Base-by-base conservation (phyloP, 2,888 invertebrate genomes). In the Lordiphosa andalusiaca region DNA sequence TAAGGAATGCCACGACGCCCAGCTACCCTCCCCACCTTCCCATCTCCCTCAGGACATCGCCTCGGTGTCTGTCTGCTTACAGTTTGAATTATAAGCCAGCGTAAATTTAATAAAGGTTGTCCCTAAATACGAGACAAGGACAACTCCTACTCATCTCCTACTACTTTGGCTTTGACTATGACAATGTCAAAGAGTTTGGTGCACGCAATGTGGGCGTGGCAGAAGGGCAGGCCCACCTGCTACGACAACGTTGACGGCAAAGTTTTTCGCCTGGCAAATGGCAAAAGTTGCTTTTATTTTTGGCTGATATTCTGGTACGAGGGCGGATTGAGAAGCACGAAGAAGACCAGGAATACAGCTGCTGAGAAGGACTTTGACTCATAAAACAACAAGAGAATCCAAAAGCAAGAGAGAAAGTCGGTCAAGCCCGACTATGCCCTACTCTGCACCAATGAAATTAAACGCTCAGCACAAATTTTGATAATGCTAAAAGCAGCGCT, bases 101-200 rank as follows among this genome's bases (percentile, higher is more conserved):
- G 81, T 57, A 81, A 84, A 78, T 84, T 78, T 78, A 84, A 78
- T 78, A 84, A 78, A 78, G 71, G 60, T 67, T 76, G 70, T 70
- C 56, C 64, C 80, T 57, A 62, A 75, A 67, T 69, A 69, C 63
- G 54, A 64, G 61, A 64, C 60, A 44, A 61, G 52, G 54, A 71
- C 58, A 58, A 56, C 40, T 53, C 44, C 57, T 58, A 38, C 53
- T 44, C n/a, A n/a, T n/a, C 53, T 44, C 47, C 38, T 23, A n/a
- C 13, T 4, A n/a, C 13, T 4, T 16, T 25, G 35, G 33, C 44
- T 33, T 49, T 53, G 82, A 73, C 78, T 77, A 77, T 77, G 83
- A 78, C 80, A 84, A 78, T 84, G 83, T 84, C 83, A 80, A 80
- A 80, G 78, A 82, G 78, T 84, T 78, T 84, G 78, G 63, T 74